A percentile compares a stretch with the other conserved stretches of the same genome.
These are phyloP conservation scores for Volucella bombylans DNA, from an alignment of 2,888 invertebrate species.

Conservation along the genomic window DNA sequence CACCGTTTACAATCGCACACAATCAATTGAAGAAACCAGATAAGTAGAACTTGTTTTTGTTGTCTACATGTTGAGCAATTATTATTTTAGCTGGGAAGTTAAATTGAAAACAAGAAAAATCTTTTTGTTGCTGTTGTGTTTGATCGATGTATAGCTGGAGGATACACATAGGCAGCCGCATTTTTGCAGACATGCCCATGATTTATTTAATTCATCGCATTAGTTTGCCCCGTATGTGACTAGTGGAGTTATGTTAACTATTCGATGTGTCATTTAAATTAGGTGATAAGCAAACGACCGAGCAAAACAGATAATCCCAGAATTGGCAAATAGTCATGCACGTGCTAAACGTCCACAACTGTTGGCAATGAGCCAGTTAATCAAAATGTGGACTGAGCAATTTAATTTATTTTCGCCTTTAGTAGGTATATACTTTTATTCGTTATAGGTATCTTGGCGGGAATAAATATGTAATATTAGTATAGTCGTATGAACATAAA, in stretches of 20 bases:
- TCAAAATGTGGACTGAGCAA: too few relatives aligned
- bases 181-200: not conserved
- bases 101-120: conserved; percentile 15
- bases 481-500: too few relatives aligned
- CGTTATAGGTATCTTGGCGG: too few relatives aligned
- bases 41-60: conserved; percentile 29
- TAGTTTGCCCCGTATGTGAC: not conserved
- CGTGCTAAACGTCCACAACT: conserved; percentile 13
- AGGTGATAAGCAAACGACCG: not conserved
- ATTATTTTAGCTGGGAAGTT: not conserved
- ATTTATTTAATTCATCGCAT: not conserved
- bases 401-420: too few relatives aligned
- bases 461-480: too few relatives aligned
- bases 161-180: not conserved
- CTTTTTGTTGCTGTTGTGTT: not conserved
- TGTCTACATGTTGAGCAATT: conserved; percentile 2
- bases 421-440: too few relatives aligned
- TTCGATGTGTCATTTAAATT: too few relatives aligned
- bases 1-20: conserved; percentile 1
- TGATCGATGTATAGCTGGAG: not conserved
- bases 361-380: conserved; percentile 13
- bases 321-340: conserved; percentile 38
- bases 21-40: conserved; percentile 13
- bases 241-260: too few relatives aligned
- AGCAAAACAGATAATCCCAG: conserved; percentile 3